phyloP scores from a whole-genome alignment of 2,113 vertebrate species.

The Myotis brandtii region DNA sequence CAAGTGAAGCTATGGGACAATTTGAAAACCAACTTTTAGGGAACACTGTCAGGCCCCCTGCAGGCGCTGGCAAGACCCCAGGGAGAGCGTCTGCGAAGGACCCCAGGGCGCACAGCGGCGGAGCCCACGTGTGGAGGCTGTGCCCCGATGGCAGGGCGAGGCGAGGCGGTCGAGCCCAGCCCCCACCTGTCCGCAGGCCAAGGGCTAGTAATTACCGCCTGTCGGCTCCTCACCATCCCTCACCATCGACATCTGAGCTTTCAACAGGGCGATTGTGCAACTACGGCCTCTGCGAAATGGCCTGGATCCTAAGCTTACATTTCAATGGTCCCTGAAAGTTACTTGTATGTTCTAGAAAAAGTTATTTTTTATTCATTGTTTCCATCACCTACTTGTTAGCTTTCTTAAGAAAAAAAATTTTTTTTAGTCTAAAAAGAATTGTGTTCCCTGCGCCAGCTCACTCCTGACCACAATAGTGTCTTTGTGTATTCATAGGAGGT shows the following conservation, averaged over 20 bases:
- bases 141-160: constrained; percentile 73
- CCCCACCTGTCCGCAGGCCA: constrained; percentile 83
- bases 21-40: background rate
- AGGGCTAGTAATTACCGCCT: constrained; percentile 79
- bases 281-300: constrained; percentile 71
- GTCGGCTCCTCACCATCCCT: constrained; percentile 82
- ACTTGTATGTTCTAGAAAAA: constrained; percentile 83
- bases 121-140: constrained; percentile 64
- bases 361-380: constrained; percentile 81
- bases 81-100: background rate
- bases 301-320: constrained; percentile 75
- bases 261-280: constrained; percentile 80
- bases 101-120: too few species aligned
- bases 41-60: background rate
- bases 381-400: constrained; percentile 75
- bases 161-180: constrained; percentile 70
- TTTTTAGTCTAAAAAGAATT: constrained; percentile 79
- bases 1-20: background rate
- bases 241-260: constrained; percentile 79
- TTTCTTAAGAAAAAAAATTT: constrained; percentile 77
- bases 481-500: constrained; percentile 82
- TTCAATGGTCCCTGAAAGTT: constrained; percentile 78
- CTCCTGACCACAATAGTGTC: constrained; percentile 80
- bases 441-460: constrained; percentile 69
- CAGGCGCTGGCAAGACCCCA: constrained; percentile 32